phyloP scores from a whole-genome alignment of 2,888 invertebrate species.

The Diabrotica balteata region DNA sequence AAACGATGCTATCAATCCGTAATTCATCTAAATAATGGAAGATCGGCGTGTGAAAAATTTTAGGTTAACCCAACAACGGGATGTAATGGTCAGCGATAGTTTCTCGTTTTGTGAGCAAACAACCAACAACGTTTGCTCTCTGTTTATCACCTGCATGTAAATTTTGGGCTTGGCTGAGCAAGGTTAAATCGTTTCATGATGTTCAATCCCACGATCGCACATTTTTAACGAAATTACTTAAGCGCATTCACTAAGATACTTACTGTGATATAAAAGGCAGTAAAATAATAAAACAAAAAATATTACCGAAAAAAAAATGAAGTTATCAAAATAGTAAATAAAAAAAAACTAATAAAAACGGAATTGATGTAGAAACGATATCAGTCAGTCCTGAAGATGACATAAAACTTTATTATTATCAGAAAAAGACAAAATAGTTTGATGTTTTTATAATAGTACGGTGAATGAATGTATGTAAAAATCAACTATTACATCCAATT shows the following conservation, averaged over 20 bases:
- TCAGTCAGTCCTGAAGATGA: no score
- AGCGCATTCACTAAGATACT: neutral
- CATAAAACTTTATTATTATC: no score
- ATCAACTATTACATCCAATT: no score
- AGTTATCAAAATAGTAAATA: no score
- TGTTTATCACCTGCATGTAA: slow-evolving; percentile 49
- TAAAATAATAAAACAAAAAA: no score
- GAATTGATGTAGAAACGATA: no score
- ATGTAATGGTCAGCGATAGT: slow-evolving; percentile 23
- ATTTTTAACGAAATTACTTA: slow-evolving; percentile 6
- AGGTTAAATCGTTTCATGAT: slow-evolving; percentile 46
- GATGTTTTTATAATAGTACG: no score
- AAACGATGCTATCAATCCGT: neutral
- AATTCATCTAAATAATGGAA: slow-evolving; percentile 18
- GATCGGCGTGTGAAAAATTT: slow-evolving; percentile 32
- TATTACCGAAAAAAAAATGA: no score
- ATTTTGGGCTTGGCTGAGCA: slow-evolving; percentile 48
- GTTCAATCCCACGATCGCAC: slow-evolving; percentile 50
- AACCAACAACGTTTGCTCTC: slow-evolving; percentile 41
- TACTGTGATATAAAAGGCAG: no score
- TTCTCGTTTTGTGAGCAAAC: slow-evolving; percentile 44
- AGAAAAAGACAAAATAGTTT: no score
- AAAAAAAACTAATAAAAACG: no score
- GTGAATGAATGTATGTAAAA: no score
- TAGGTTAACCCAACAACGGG: slow-evolving; percentile 10